Evolutionary conservation across 2,888 invertebrate species (phyloP).

Genomic region (Drosophila anceps): DNA sequence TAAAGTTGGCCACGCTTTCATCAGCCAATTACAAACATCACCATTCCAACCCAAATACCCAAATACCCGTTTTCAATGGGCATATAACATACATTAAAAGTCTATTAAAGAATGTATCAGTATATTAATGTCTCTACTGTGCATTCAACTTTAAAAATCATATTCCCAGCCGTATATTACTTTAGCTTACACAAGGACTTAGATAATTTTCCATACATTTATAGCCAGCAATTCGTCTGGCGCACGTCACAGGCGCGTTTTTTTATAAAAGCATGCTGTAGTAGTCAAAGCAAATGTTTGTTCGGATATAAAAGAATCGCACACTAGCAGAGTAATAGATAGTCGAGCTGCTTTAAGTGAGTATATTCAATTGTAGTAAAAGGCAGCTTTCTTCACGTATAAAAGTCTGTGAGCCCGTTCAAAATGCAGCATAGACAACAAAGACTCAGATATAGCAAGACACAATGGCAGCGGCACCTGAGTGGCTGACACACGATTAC

Average conservation of each 20-base stretch:
- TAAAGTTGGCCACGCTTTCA: not conserved
- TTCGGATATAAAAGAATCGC: not conserved
- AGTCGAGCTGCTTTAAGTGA: not conserved
- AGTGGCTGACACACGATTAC: conserved; percentile 81
- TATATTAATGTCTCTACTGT: not conserved
- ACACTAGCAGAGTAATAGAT: not conserved
- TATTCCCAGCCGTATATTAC: conserved; percentile 43
- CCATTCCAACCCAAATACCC: not conserved
- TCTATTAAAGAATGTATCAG: not conserved
- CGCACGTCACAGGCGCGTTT: conserved; percentile 31
- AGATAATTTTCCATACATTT: conserved; percentile 7
- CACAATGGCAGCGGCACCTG: conserved; percentile 66
- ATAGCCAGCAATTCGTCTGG: conserved; percentile 28
- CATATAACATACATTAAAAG: not conserved
- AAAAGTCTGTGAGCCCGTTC: conserved; percentile 25
- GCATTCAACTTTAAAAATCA: conserved; percentile 3
- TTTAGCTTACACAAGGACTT: conserved; percentile 13
- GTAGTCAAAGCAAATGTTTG: conserved; percentile 14
- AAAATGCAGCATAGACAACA: conserved; percentile 10
- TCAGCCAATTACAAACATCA: not conserved
- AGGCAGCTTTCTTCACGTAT: conserved; percentile 16
- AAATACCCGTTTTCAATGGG: not conserved
- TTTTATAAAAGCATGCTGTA: conserved; percentile 5
- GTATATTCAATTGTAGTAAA: not conserved
- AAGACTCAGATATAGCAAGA: not conserved